Percentiles rank a stretch among this genome's conserved stretches.
Evolutionary conservation across 2,888 invertebrate species (phyloP).

Genomic region (Toxonevra muliebris): DNA sequence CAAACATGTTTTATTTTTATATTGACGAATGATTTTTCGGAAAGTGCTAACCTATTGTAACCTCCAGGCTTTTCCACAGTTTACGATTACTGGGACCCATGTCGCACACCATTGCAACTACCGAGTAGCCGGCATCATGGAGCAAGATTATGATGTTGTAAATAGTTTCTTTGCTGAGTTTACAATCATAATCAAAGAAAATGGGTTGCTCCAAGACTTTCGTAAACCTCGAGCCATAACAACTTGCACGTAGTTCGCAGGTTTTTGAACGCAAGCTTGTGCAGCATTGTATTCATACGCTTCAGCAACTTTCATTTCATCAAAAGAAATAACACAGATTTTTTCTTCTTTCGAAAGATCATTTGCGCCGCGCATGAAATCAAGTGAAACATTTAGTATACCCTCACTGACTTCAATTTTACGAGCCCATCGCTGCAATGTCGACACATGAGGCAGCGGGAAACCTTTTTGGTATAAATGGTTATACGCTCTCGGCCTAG

Average conservation of each 20-base stretch:
- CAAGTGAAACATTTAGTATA: background rate
- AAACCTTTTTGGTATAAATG: background rate
- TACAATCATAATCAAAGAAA: conserved; percentile 24
- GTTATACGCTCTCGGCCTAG: too few species aligned
- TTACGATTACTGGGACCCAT: conserved; percentile 27
- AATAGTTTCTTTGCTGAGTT: conserved; percentile 12
- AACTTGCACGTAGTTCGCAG: conserved; percentile 21
- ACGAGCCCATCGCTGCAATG: background rate
- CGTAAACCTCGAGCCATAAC: conserved; percentile 20
- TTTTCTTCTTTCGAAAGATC: background rate
- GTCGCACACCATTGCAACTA: conserved; percentile 22
- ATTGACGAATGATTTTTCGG: too few species aligned
- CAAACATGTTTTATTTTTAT: background rate
- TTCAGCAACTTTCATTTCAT: background rate
- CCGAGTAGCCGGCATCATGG: background rate
- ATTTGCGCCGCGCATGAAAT: background rate
- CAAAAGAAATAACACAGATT: background rate
- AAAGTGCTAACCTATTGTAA: conserved; percentile 18
- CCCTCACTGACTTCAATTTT: background rate
- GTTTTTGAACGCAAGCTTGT: conserved; percentile 15
- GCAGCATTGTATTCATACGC: background rate
- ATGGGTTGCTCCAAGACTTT: conserved; percentile 22
- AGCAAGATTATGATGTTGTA: background rate
- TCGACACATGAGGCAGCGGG: too few species aligned
- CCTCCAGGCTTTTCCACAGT: conserved; percentile 33